phyloP scores from a whole-genome alignment of 2,797 vertebrate species.

The Phoxinus dragarum region DNA sequence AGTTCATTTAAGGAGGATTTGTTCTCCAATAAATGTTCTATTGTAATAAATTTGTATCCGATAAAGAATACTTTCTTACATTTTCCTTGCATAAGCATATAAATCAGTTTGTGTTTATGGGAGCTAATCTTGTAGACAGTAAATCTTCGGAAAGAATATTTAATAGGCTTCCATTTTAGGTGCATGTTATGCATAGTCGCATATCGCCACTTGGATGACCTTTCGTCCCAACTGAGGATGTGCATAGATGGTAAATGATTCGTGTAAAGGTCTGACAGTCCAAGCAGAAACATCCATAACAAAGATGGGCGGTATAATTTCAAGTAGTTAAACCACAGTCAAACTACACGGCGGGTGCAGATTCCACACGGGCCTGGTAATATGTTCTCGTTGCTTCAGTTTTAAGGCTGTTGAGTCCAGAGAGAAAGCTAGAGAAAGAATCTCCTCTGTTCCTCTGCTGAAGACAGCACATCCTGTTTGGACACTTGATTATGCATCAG shows the following conservation, averaged over 20 bases:
- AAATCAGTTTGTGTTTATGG: neutral
- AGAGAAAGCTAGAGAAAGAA: conserved; percentile 25
- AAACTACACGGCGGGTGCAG: neutral
- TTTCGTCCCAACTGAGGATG: neutral
- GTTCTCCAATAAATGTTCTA: conserved; percentile 6
- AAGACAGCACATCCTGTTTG: conserved; percentile 51
- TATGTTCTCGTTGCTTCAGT: conserved; percentile 26
- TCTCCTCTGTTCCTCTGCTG: conserved; percentile 37
- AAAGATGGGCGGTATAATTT: conserved; percentile 11
- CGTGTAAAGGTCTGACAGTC: neutral
- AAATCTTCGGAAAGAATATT: conserved; percentile 7
- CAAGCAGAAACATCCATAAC: conserved; percentile 29
- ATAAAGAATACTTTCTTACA: neutral
- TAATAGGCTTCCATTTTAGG: conserved; percentile 8
- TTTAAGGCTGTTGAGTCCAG: neutral
- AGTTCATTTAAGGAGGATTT: neutral
- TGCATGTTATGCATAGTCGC: neutral
- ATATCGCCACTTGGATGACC: neutral
- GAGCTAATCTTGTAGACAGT: neutral
- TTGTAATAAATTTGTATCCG: neutral
- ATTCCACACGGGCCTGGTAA: neutral
- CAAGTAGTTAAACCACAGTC: conserved; percentile 1
- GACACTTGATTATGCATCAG: conserved; percentile 43
- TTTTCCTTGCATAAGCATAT: neutral
- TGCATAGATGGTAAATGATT: conserved; percentile 18